Conservation (phyloP, 2,888 invertebrate genomes). For the Exephanes ischioxanthus region DNA sequence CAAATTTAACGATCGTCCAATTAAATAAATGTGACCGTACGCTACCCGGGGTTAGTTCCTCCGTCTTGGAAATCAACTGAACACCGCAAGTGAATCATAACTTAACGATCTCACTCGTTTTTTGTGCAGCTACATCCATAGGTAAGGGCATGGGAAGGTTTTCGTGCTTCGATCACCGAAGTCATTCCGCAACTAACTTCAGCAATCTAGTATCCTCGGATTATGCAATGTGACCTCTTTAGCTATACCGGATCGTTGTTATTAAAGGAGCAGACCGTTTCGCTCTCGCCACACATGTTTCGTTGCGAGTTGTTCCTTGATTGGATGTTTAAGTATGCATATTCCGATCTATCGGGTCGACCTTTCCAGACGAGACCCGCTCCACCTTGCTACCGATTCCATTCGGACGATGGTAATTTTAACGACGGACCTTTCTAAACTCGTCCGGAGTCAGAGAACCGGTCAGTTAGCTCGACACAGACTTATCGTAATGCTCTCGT, state of each 20-base stretch:
- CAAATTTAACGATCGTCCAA: constrained; percentile 19
- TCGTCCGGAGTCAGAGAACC: background rate
- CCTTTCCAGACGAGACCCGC: background rate
- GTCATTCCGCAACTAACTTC: constrained; percentile 27
- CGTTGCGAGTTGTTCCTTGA: constrained; percentile 8
- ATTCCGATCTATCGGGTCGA: constrained; percentile 9
- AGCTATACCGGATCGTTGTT: constrained; percentile 9
- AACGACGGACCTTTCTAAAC: background rate
- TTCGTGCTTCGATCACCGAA: constrained; percentile 10
- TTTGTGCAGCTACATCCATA: constrained; percentile 1
- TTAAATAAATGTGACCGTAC: constrained; percentile 4
- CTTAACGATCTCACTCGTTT: constrained; percentile 35
- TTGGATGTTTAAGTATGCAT: constrained; percentile 12
- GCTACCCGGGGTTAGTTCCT: background rate
- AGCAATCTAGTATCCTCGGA: background rate
- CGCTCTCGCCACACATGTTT: background rate
- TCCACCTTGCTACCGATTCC: background rate
- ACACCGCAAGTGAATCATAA: constrained; percentile 18
- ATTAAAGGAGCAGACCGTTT: background rate
- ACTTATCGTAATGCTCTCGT: constrained; percentile 40
- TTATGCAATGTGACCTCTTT: constrained; percentile 6
- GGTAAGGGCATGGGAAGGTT: background rate
- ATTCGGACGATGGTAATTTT: background rate
- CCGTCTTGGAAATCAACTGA: background rate
- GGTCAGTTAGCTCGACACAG: background rate